Evolutionary conservation across 2,888 invertebrate species (phyloP).

Genomic region (Idaea aversata): DNA sequence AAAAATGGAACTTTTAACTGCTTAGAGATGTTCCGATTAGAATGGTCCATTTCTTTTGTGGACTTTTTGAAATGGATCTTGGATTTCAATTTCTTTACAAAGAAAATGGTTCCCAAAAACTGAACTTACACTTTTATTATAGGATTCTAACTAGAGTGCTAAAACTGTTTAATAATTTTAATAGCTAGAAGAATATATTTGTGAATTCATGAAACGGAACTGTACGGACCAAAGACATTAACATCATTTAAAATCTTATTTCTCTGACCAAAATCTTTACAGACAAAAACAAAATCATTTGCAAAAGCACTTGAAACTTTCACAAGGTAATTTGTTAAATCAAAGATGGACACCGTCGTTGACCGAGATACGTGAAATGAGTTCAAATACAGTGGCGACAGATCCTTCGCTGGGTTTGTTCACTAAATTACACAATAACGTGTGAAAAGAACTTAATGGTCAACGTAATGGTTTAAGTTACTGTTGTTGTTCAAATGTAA

Average conservation of each 20-base stretch:
- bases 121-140: neutral
- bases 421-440: constrained; percentile 45
- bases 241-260: neutral
- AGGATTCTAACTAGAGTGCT: too few relatives aligned
- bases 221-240: neutral
- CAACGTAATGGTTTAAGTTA: neutral
- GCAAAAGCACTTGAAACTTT: constrained; percentile 12
- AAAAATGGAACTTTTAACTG: constrained; percentile 24
- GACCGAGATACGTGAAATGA: constrained; percentile 1
- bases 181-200: too few relatives aligned
- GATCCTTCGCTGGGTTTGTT: constrained; percentile 38
- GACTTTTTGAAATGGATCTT: constrained; percentile 29
- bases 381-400: constrained; percentile 25
- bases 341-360: constrained; percentile 19
- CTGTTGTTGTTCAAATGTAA: neutral
- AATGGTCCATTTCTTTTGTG: constrained; percentile 61
- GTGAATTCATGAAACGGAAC: too few relatives aligned
- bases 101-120: neutral
- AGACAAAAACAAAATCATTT: neutral
- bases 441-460: constrained; percentile 38
- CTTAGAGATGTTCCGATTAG: constrained; percentile 58
- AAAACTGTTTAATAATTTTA: too few relatives aligned
- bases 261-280: neutral
- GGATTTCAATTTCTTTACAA: constrained; percentile 53
- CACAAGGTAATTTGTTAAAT: constrained; percentile 16